Evolutionary conservation across 2,113 vertebrate species (phyloP).

Genomic region (Haemorhous mexicanus): DNA sequence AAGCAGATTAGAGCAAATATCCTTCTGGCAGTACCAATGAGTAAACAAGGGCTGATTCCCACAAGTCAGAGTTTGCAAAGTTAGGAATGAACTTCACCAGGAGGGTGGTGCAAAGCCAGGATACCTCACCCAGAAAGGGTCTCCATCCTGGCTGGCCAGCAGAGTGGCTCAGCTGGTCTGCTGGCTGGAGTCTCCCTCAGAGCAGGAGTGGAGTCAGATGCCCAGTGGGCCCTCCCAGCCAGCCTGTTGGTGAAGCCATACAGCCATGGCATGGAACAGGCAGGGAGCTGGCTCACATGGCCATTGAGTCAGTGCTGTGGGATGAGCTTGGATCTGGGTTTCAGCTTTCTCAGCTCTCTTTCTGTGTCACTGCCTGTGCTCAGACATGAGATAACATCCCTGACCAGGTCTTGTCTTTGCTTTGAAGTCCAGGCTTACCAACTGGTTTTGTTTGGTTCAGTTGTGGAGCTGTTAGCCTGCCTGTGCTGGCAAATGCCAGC

Average conservation of each 20-base stretch:
- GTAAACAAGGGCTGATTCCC: not conserved
- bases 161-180: not conserved
- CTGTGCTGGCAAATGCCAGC: not conserved
- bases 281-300: not conserved
- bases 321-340: not conserved
- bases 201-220: rapidly evolving
- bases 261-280: not conserved
- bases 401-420: not conserved
- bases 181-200: not conserved
- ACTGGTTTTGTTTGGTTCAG: not conserved
- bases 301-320: not conserved
- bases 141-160: not conserved
- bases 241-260: not conserved
- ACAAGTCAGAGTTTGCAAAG: not conserved
- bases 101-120: not conserved
- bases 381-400: not conserved
- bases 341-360: not conserved
- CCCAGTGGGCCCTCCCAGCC: not conserved
- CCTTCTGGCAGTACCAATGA: not conserved
- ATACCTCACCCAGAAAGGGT: not conserved
- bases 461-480: not conserved
- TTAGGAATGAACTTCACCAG: not conserved
- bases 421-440: not conserved
- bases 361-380: not conserved
- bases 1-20: not conserved